These are phyloP conservation scores for Agrochola lota DNA, from an alignment of 2,888 invertebrate genomes.

Conservation along the genomic window DNA sequence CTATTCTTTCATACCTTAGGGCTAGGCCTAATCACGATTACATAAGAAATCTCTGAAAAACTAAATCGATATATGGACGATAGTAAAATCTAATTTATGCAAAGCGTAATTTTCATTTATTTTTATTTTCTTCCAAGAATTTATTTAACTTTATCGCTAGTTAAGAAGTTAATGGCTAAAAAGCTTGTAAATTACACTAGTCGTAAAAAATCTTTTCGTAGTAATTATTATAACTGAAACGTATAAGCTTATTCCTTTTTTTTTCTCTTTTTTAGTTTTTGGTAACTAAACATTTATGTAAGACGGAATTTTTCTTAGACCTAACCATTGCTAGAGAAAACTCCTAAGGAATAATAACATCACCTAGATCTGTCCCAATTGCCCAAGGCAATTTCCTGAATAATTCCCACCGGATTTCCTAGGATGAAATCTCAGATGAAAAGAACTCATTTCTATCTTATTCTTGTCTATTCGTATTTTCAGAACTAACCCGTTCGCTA, in stretches of 20 bases:
- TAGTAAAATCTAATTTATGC: slow-evolving; percentile 68
- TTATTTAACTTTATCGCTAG: slow-evolving; percentile 43
- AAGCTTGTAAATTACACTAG: slow-evolving; percentile 50
- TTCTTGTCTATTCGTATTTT: slow-evolving; percentile 26
- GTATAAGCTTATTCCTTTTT: slow-evolving; percentile 2
- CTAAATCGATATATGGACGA: slow-evolving; percentile 64
- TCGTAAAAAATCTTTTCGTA: slow-evolving; percentile 15
- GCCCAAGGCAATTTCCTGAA: slow-evolving; percentile 41
- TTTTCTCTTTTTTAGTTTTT: not conserved
- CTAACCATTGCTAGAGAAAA: not conserved
- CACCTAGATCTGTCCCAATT: slow-evolving; percentile 17
- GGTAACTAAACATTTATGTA: not conserved
- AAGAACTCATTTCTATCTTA: slow-evolving; percentile 25
- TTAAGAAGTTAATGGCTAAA: slow-evolving; percentile 32
- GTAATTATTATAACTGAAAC: slow-evolving; percentile 9
- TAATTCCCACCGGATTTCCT: slow-evolving; percentile 23
- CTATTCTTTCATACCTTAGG: slow-evolving; percentile 36
- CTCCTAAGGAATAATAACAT: slow-evolving; percentile 11
- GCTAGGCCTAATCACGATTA: slow-evolving; percentile 43
- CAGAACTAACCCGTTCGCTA: not conserved
- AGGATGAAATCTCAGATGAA: slow-evolving; percentile 30
- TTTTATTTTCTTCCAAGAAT: slow-evolving; percentile 41
- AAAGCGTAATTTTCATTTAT: slow-evolving; percentile 64
- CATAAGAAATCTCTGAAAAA: slow-evolving; percentile 68
- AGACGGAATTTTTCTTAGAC: not conserved